Evolutionary conservation across 2,113 vertebrate genomes (phyloP).

Genomic region (Recurvirostra avosetta): DNA sequence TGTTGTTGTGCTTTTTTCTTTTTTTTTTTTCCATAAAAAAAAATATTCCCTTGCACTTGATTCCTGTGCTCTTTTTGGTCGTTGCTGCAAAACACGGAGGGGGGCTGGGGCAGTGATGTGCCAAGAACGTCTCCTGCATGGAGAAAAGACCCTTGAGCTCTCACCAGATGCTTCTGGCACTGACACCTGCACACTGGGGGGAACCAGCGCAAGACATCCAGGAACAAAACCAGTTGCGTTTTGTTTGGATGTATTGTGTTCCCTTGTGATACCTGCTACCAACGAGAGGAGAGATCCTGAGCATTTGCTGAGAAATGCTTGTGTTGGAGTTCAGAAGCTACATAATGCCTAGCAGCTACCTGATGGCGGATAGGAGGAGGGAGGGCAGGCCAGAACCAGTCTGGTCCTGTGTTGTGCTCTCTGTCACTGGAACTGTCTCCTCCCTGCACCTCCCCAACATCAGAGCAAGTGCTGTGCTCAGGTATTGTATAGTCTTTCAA

Average conservation of each 20-base stretch:
- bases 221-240: neutral
- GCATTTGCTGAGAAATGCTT: neutral
- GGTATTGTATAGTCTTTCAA: neutral
- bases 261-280: neutral
- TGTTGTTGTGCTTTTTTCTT: neutral
- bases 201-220: neutral
- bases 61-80: neutral
- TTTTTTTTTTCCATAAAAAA: conserved; percentile 4
- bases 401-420: neutral
- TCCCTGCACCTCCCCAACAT: neutral
- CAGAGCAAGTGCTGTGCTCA: neutral
- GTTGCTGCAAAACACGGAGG: neutral
- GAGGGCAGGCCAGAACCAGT: neutral
- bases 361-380: neutral
- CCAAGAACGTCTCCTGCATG: neutral
- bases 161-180: neutral
- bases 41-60: conserved; percentile 6
- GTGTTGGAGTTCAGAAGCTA: neutral
- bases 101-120: neutral
- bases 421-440: neutral
- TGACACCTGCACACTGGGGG: neutral
- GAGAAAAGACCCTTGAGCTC: neutral
- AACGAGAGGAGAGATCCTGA: neutral
- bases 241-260: neutral
- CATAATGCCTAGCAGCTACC: neutral